Percentiles rank a stretch among this genome's conserved stretches.
phyloP scores from a whole-genome alignment of 1,140 invertebrate genomes.

The Odontomachus brunneus region DNA sequence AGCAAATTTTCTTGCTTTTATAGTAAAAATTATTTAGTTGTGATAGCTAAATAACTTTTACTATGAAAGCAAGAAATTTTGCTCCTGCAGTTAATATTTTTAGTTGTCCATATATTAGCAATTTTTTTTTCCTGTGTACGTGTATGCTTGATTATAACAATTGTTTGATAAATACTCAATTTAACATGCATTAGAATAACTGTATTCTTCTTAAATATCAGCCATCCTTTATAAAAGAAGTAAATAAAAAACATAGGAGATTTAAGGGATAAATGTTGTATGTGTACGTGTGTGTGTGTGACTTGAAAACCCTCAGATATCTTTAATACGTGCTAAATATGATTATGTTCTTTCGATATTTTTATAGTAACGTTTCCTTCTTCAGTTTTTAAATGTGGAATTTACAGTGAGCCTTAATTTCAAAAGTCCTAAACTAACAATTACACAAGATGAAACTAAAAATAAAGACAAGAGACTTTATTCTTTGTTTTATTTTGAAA shows the following conservation, averaged over 20 bases:
- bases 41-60: too few species aligned
- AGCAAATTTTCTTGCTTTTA: too few species aligned
- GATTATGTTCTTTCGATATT: conserved; percentile 88
- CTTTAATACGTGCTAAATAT: conserved; percentile 95
- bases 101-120: too few species aligned
- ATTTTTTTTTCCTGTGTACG: too few species aligned
- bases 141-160: conserved; percentile 75
- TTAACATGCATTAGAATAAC: conserved; percentile 77
- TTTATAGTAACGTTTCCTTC: conserved; percentile 83
- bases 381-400: conserved; percentile 87
- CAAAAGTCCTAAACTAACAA: conserved; percentile 90
- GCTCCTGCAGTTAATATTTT: too few species aligned
- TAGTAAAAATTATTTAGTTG: too few species aligned
- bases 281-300: too few species aligned
- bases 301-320: conserved; percentile 94
- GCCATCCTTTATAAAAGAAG: conserved; percentile 82
- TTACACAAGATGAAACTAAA: too few species aligned
- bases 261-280: conserved; percentile 84
- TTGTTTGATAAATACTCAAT: conserved; percentile 78
- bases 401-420: conserved; percentile 85
- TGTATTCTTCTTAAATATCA: conserved; percentile 79
- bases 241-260: conserved; percentile 82
- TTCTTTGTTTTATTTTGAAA: too few species aligned
- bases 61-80: too few species aligned
- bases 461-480: too few species aligned